Percentiles rank a stretch among this genome's conserved stretches.
These are phyloP conservation scores for Virgularia gustaviana DNA, from an alignment of 92 coral and sea anemone genomes.

Conservation along the genomic window DNA sequence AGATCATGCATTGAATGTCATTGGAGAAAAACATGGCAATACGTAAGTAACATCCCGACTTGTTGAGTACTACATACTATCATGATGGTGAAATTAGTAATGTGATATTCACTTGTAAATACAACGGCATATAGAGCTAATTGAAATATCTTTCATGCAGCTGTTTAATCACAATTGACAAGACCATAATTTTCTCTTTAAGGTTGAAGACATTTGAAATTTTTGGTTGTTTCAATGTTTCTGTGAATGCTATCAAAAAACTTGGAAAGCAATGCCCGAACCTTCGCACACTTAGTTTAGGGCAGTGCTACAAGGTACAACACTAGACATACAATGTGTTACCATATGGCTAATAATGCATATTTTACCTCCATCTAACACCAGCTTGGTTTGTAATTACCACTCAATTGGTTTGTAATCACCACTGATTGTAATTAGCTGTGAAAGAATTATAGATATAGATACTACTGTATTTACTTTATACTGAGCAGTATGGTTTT, in stretches of 20 bases:
- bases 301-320: slow-evolving; percentile 92
- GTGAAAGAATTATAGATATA: too few relatives aligned
- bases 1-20: slow-evolving; percentile 70
- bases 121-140: too few relatives aligned
- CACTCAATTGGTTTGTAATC: neutral
- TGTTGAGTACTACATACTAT: too few relatives aligned
- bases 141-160: too few relatives aligned
- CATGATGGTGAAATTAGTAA: neutral
- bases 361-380: neutral
- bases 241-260: slow-evolving; percentile 67
- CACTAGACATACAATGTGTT: neutral
- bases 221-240: slow-evolving; percentile 93
- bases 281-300: slow-evolving; percentile 83
- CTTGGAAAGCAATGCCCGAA: slow-evolving; percentile 75
- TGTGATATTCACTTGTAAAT: neutral
- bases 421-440: too few relatives aligned
- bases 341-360: neutral
- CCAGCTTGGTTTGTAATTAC: neutral
- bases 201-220: slow-evolving; percentile 91
- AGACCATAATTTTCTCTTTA: neutral
- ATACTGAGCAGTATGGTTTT: neutral
- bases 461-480: neutral
- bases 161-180: neutral
- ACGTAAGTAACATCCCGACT: slow-evolving; percentile 51
- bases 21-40: slow-evolving; percentile 76